phyloP scores from a whole-genome alignment of 2,797 vertebrate species.

The Salarias fasciatus region DNA sequence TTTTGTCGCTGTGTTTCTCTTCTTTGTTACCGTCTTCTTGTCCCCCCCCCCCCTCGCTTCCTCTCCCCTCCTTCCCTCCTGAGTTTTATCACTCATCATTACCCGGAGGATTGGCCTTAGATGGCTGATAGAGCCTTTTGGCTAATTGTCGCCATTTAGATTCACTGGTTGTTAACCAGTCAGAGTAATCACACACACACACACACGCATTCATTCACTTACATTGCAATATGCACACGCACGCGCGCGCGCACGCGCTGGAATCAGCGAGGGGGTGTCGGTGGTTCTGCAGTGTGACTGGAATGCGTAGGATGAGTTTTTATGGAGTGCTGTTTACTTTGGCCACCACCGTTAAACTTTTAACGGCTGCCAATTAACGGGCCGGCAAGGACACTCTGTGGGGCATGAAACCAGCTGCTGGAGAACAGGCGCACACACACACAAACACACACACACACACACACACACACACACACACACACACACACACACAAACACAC shows the following conservation, averaged over 20 bases:
- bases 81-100: slow-evolving; percentile 83
- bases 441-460: slow-evolving; percentile 15
- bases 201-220: slow-evolving; percentile 32
- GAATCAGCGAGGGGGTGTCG: slow-evolving; percentile 70
- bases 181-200: slow-evolving; percentile 65
- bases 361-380: slow-evolving; percentile 87
- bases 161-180: slow-evolving; percentile 83
- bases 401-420: slow-evolving; percentile 79
- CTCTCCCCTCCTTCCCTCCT: too few species aligned
- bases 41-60: slow-evolving; percentile 25
- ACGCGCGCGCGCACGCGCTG: slow-evolving; percentile 53
- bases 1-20: too few species aligned
- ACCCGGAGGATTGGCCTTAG: slow-evolving; percentile 81
- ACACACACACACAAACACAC: slow-evolving; percentile 16
- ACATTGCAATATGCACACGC: slow-evolving; percentile 44
- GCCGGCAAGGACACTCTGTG: slow-evolving; percentile 81
- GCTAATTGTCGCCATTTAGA: slow-evolving; percentile 86
- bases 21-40: slow-evolving; percentile 26
- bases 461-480: slow-evolving; percentile 33
- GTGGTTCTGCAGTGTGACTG: slow-evolving; percentile 76
- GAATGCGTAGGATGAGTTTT: slow-evolving; percentile 85
- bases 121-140: slow-evolving; percentile 81
- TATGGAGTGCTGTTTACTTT: slow-evolving; percentile 91
- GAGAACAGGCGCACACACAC: slow-evolving; percentile 58
- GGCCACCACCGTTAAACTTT: slow-evolving; percentile 87